phyloP scores from a whole-genome alignment of 2,797 vertebrate genomes.

The Bradypodion ventrale region DNA sequence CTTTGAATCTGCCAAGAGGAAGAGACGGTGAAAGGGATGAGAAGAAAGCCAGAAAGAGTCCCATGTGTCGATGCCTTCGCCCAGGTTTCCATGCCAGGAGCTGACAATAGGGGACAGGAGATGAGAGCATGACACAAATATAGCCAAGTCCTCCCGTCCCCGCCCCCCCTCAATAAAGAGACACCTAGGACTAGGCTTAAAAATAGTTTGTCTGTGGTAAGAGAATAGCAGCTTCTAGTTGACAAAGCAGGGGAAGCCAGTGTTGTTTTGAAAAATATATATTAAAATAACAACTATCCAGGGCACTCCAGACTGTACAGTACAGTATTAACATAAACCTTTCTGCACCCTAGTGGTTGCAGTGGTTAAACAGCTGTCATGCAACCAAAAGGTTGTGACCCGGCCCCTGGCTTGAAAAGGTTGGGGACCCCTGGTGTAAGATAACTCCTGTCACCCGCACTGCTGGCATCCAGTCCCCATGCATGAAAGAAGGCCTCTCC shows the following conservation, averaged over 20 bases:
- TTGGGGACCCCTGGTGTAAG: neutral
- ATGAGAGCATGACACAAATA: neutral
- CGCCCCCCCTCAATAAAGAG: neutral
- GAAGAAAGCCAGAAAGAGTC: neutral
- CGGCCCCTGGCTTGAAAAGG: too few relatives aligned
- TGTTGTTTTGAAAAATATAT: neutral
- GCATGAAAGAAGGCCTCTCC: too few relatives aligned
- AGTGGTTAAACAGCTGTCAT: too few relatives aligned
- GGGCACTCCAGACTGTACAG: too few relatives aligned
- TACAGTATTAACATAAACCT: too few relatives aligned
- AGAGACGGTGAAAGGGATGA: neutral
- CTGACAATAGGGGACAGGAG: neutral
- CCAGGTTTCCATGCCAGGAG: neutral
- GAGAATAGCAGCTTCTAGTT: neutral
- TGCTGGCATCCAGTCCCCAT: neutral
- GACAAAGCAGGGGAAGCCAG: neutral
- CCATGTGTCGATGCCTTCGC: neutral
- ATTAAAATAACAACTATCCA: neutral
- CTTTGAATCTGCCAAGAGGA: slow-evolving; percentile 84
- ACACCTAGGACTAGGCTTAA: neutral
- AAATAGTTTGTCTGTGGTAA: neutral
- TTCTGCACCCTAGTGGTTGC: too few relatives aligned
- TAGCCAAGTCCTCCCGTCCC: neutral
- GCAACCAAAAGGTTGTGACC: too few relatives aligned
- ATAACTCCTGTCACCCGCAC: neutral